Base-by-base conservation (phyloP, 1,140 invertebrate species). In the Sycophaga agraensis region DNA sequence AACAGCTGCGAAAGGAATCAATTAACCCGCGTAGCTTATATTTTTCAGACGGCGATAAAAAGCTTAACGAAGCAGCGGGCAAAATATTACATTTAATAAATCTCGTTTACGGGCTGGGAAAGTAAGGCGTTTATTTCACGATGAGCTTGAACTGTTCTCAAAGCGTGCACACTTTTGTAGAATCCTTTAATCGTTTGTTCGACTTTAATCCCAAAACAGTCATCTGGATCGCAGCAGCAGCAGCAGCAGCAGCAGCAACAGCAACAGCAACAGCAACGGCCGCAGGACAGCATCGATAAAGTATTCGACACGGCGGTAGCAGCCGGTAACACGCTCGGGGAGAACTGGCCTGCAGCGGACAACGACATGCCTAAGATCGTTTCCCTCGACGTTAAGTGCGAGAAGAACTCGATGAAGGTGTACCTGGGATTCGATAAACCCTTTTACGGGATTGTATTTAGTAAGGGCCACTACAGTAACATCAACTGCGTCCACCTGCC, bases 361-460 rank as follows among this genome's bases (percentile, higher is more conserved):
- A 88, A 86, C 11, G 93, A 95, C 65, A 93, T 93, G 91, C 92
- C 94, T 0, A 93, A 94, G 79, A 95, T 96, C 50, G 87, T 93
- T 3, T 91, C 91, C 3, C 79, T 96, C 0, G 93, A 97, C 70
- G 94, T 96, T 0, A 94, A 96, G 76, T 97, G 94, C 77, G 94
- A 96, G 77, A 96, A 96, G 73, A 95, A 89, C 73, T 84, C 91
- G 37, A 97, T 97, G 94, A 89, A 93, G 73, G 92, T 96, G 2
- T 93, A 91, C 67, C 83, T 97, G 1, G 91, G 91, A 59, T 96
- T 97, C 70, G 94, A 97, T 70, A 92, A 95, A 72, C 93, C 94
- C 1, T 97, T 97, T 82, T 94, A 93, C 70, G 94, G 94, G 4
- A 95, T 96, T 56, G 91, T 97, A 26, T 97, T 96, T 80, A 93